Conservation (phyloP, 2,113 vertebrate species). For the Antechinus stuartii region DNA sequence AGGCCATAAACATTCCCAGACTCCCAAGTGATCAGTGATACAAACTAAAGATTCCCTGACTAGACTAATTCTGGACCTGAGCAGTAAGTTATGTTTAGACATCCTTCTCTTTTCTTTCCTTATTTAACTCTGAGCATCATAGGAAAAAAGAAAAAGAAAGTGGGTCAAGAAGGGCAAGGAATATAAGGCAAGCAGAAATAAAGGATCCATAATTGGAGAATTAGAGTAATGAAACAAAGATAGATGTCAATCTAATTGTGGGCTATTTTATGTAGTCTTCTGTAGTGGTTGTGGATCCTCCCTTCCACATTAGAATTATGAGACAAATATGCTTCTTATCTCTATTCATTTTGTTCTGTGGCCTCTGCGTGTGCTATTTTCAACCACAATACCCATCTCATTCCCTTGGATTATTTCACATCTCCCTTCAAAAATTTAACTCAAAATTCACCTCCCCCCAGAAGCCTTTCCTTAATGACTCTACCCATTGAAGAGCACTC, state of each 20-base stretch:
- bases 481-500: neutral
- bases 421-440: conserved; percentile 13
- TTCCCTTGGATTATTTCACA: neutral
- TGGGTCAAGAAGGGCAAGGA: neutral
- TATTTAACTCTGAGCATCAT: neutral
- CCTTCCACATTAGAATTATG: neutral
- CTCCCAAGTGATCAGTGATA: neutral
- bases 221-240: neutral
- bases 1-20: neutral
- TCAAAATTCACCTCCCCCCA: conserved; percentile 12
- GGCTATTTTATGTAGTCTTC: neutral
- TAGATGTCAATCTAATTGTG: neutral
- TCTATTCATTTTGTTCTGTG: neutral
- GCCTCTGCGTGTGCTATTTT: neutral
- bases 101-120: neutral
- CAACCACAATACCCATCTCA: conserved; percentile 20
- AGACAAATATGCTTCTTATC: neutral
- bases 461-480: neutral
- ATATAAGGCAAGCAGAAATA: neutral
- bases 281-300: neutral
- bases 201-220: neutral
- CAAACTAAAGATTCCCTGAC: neutral
- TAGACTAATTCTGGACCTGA: neutral
- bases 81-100: neutral
- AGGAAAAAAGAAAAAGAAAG: neutral